Conservation (phyloP, 2,797 vertebrate species). For the Eupleurogrammus muticus region DNA sequence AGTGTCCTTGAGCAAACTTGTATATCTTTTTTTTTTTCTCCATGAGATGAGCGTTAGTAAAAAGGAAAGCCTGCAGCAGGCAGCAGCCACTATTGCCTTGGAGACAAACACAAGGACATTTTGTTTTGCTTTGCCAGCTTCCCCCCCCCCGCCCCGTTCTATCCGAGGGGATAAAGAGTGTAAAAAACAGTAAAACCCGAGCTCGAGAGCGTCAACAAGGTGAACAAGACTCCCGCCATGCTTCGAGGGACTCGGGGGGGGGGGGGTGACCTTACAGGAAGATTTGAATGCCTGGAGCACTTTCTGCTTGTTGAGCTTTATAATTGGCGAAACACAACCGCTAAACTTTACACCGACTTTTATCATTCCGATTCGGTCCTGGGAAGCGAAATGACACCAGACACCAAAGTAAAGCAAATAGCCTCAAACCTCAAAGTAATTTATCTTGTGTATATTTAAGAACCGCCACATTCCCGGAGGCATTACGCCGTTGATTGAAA, state of each 20-base stretch:
- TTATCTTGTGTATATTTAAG: slow-evolving; percentile 20
- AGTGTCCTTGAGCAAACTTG: slow-evolving; percentile 75
- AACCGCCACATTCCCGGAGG: neutral
- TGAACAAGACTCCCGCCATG: slow-evolving; percentile 50
- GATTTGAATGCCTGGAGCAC: slow-evolving; percentile 32
- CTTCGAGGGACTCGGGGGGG: slow-evolving; percentile 34
- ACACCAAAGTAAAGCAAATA: slow-evolving; percentile 25
- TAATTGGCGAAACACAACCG: neutral
- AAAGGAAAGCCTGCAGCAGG: slow-evolving; percentile 45
- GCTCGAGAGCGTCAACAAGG: slow-evolving; percentile 50
- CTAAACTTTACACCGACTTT: neutral
- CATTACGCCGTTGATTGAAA: slow-evolving; percentile 23
- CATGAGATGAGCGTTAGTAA: slow-evolving; percentile 47
- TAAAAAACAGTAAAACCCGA: slow-evolving; percentile 9
- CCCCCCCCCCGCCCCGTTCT: no score
- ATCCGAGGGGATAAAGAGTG: slow-evolving; percentile 52
- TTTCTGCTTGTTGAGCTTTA: slow-evolving; percentile 21
- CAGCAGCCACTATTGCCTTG: slow-evolving; percentile 65
- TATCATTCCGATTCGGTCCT: neutral
- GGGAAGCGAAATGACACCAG: neutral
- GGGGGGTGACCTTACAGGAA: slow-evolving; percentile 51
- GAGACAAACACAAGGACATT: slow-evolving; percentile 80
- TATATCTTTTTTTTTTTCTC: slow-evolving; percentile 72
- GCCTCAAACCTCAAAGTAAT: slow-evolving; percentile 9
- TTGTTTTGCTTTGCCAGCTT: slow-evolving; percentile 74